phyloP scores from a whole-genome alignment of 2,888 invertebrate genomes.

The Polyommatus iphigenia region DNA sequence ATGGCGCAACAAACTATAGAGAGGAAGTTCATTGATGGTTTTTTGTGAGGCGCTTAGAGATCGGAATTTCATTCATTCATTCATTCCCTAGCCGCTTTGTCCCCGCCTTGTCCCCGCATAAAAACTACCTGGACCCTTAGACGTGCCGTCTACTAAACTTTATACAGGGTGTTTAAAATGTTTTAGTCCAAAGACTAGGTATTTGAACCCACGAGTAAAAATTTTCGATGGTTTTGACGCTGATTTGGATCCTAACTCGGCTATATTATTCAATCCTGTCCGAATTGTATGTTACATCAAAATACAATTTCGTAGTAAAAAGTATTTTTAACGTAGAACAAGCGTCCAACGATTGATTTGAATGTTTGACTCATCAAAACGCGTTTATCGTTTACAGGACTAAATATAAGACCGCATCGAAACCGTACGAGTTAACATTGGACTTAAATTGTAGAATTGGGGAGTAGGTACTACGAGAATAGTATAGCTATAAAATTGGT shows the following conservation, averaged over 20 bases:
- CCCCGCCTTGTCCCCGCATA: conserved; percentile 61
- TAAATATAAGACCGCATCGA: too few relatives aligned
- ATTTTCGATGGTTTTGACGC: too few relatives aligned
- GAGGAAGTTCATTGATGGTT: conserved; percentile 62
- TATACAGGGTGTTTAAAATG: conserved; percentile 54
- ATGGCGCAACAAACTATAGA: conserved; percentile 42
- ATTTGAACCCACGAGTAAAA: too few relatives aligned
- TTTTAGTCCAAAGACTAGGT: not conserved
- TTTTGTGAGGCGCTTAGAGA: conserved; percentile 67
- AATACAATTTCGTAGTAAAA: too few relatives aligned
- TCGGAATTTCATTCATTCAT: conserved; percentile 76
- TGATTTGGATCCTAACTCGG: too few relatives aligned
- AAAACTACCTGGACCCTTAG: conserved; percentile 61
- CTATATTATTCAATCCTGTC: too few relatives aligned
- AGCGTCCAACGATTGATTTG: too few relatives aligned
- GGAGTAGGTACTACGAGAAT: too few relatives aligned
- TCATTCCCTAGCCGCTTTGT: conserved; percentile 65
- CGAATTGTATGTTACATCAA: too few relatives aligned
- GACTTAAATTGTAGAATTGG: not conserved
- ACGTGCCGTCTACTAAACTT: conserved; percentile 67
- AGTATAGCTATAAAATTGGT: not conserved
- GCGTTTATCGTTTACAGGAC: too few relatives aligned
- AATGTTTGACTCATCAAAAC: too few relatives aligned
- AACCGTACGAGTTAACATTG: not conserved
- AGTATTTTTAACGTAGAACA: too few relatives aligned